Evolutionary conservation across 2,113 vertebrate genomes (phyloP).

Genomic region (Amblyornis subalaris): DNA sequence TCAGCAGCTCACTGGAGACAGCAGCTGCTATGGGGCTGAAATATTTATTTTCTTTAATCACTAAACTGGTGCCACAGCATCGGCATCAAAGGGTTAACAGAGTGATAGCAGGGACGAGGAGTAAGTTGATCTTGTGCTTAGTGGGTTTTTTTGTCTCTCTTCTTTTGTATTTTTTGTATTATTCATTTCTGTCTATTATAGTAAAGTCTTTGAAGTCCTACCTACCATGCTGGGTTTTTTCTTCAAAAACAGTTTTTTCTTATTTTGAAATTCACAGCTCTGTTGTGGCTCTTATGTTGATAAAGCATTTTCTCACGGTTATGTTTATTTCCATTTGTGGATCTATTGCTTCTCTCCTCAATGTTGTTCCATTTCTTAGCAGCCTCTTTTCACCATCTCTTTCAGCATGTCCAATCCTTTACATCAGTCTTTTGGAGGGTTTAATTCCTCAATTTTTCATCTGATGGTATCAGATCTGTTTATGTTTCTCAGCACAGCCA

Average conservation of each 20-base stretch:
- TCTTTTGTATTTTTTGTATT: slow-evolving; percentile 36
- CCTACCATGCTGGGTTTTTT: neutral
- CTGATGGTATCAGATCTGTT: slow-evolving; percentile 53
- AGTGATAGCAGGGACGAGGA: neutral
- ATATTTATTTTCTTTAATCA: neutral
- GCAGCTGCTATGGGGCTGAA: neutral
- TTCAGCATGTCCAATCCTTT: slow-evolving; percentile 51
- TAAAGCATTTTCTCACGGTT: slow-evolving; percentile 34
- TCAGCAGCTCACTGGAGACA: neutral
- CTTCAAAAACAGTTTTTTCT: slow-evolving; percentile 9
- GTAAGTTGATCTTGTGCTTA: neutral
- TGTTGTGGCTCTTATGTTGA: neutral
- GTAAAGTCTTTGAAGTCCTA: slow-evolving; percentile 47
- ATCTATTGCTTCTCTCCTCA: neutral
- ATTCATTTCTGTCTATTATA: slow-evolving; percentile 30
- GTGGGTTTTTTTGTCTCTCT: neutral
- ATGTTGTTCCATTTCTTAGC: neutral
- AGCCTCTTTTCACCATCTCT: slow-evolving; percentile 2
- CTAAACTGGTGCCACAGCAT: neutral
- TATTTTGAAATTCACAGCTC: slow-evolving; percentile 53
- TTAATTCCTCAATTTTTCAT: slow-evolving; percentile 52
- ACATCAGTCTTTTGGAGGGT: slow-evolving; percentile 30
- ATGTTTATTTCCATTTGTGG: slow-evolving; percentile 46
- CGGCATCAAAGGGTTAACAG: neutral
- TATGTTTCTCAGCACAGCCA: slow-evolving; percentile 31